Base-by-base conservation (phyloP, 2,888 invertebrate species). In the Dione vanillae region DNA sequence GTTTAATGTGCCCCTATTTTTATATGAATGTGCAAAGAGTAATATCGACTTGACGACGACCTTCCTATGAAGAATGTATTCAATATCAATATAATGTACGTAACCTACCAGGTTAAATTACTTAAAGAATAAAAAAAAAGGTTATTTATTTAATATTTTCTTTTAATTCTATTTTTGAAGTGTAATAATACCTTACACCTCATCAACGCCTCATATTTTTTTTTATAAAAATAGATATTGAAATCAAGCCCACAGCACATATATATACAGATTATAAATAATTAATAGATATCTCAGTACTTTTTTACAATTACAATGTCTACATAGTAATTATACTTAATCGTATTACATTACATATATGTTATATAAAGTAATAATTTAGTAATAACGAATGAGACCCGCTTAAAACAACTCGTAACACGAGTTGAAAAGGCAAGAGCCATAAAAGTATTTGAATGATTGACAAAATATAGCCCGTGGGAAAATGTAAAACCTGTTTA, bases 391-490 rank as follows among this genome's bases (percentile, higher is more conserved):
- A 52, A 52, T 49, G 41, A 68, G 37, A 62, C 43, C 52, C 14
- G 37, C 43, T n/a, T 35, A 27, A 52, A 52, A n/a, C 40, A 58
- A 67, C 68, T 62, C 37, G 62, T 69, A 54, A 19, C 45, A 40
- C 68, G 52, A 47, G 40, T 54, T 16, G 14, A 35, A 41, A 35
- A 40, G 49, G 45, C 52, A 49, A 37, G 14, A n/a, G 45, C 62
- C 45, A 37, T 64, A 54, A 64, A 20, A 12, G 35, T 47, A 43
- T 37, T 20, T 62, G 54, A 49, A 62, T 49, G 67, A 65, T 68
- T 73, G 73, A 71, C 73, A 73, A 71, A 72, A 73, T 68, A 68
- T 68, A 40, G 71, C 71, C 64, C 41, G 58, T 71, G 71, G 69
- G 56, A 71, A 66, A 71, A 66, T 35, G 3, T 16, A 2, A 71